These are phyloP conservation scores for Microhierax caerulescens DNA, from an alignment of 2,797 vertebrate species.

Conservation along the genomic window DNA sequence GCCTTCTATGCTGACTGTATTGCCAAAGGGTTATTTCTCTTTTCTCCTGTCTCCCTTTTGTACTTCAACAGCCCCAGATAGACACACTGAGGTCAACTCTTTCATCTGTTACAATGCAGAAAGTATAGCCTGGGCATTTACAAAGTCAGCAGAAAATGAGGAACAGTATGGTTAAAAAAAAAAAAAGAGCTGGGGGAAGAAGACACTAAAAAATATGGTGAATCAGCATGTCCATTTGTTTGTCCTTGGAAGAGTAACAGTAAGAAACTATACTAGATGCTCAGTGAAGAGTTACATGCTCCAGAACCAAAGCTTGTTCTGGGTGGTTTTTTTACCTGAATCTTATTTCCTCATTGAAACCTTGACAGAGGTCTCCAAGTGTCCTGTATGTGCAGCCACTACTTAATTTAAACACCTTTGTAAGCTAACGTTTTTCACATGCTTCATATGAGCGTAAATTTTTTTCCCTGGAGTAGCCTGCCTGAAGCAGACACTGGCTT, in stretches of 20 bases:
- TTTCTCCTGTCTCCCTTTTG: background rate
- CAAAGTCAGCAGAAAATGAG: background rate
- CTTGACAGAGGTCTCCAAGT: background rate
- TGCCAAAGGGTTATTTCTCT: background rate
- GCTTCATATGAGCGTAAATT: background rate
- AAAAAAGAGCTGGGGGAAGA: background rate
- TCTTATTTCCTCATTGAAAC: background rate
- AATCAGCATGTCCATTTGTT: background rate
- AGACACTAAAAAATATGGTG: background rate
- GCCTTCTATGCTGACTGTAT: background rate
- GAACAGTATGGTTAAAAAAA: background rate
- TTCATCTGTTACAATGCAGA: constrained; percentile 15
- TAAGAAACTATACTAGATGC: background rate
- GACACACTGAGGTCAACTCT: background rate
- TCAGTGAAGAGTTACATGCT: background rate
- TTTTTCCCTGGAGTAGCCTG: background rate
- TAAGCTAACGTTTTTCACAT: background rate
- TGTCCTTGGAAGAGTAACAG: background rate
- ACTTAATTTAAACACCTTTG: background rate
- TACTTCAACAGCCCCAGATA: background rate
- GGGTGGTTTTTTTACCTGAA: background rate
- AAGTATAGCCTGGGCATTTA: background rate
- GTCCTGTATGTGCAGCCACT: background rate
- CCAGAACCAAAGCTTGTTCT: background rate
- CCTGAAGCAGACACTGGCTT: background rate